These are phyloP conservation scores for Calliopum simillimum DNA, from an alignment of 2,888 invertebrate species.

Conservation along the genomic window DNA sequence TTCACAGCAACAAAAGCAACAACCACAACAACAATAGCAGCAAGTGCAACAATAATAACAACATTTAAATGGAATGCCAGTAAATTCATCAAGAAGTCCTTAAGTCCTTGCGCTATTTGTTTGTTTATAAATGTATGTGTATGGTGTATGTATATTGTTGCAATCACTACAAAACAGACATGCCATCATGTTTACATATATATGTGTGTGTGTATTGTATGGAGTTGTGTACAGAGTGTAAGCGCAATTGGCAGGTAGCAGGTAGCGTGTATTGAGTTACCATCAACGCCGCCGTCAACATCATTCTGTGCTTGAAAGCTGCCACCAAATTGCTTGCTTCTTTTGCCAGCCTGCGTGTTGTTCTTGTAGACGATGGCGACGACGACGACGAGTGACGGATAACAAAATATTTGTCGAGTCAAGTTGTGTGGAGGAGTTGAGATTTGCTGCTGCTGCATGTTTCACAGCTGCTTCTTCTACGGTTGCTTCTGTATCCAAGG, in stretches of 20 bases:
- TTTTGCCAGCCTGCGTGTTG: neutral
- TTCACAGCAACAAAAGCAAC: conserved; percentile 12
- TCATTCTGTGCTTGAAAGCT: neutral
- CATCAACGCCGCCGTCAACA: neutral
- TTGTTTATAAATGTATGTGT: neutral
- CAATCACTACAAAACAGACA: too few species aligned
- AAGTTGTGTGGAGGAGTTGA: conserved; percentile 11
- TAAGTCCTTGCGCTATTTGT: neutral
- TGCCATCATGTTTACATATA: too few species aligned
- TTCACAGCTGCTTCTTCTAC: too few species aligned
- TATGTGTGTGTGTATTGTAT: too few species aligned
- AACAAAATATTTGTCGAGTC: conserved; percentile 35
- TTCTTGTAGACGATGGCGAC: conserved; percentile 25
- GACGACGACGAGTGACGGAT: conserved; percentile 30
- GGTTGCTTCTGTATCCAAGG: neutral
- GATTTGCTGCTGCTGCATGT: conserved; percentile 2
- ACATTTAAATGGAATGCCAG: conserved; percentile 11
- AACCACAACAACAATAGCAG: neutral
- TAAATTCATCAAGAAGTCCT: conserved; percentile 27
- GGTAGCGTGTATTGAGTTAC: neutral
- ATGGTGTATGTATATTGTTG: too few species aligned
- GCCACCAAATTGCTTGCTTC: neutral
- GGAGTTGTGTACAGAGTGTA: too few species aligned
- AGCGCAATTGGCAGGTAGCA: too few species aligned
- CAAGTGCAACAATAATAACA: conserved; percentile 13